These are phyloP conservation scores for Xanthia icteritia DNA, from an alignment of 2,888 invertebrate species.

Conservation along the genomic window DNA sequence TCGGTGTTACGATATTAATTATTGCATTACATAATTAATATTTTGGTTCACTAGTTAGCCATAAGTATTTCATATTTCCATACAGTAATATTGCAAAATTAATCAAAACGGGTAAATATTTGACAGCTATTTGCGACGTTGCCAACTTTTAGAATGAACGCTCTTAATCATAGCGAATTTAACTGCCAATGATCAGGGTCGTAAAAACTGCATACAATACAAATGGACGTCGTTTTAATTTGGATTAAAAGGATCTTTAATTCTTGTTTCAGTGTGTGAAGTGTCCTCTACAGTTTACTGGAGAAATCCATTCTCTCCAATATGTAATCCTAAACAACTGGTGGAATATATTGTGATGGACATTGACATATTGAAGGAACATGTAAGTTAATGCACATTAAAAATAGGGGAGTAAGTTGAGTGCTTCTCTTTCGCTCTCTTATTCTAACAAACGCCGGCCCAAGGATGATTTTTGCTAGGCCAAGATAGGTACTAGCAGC, in stretches of 20 bases:
- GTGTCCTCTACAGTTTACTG: constrained; percentile 95
- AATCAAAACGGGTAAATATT: too few relatives aligned
- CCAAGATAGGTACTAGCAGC: not conserved
- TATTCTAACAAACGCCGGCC: not conserved
- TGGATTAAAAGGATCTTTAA: not conserved
- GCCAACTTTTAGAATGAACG: too few relatives aligned
- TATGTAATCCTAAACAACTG: constrained; percentile 97
- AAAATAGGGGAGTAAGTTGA: not conserved
- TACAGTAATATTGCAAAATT: too few relatives aligned
- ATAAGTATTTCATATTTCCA: too few relatives aligned
- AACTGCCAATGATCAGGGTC: not conserved
- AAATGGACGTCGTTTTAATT: not conserved
- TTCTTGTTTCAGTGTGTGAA: constrained; percentile 93
- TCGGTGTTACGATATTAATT: too few relatives aligned
- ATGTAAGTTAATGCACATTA: constrained; percentile 78
- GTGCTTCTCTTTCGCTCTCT: not conserved
- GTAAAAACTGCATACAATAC: not conserved
- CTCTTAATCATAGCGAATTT: not conserved
- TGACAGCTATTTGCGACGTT: too few relatives aligned
- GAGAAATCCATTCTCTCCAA: constrained; percentile 95
- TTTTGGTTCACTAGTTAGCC: too few relatives aligned
- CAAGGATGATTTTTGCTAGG: not conserved
- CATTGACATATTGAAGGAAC: constrained; percentile 94
- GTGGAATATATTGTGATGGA: constrained; percentile 98
- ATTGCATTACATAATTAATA: too few relatives aligned